Base-by-base conservation (phyloP, 1,140 invertebrate genomes). In the Caerostris extrusa region DNA sequence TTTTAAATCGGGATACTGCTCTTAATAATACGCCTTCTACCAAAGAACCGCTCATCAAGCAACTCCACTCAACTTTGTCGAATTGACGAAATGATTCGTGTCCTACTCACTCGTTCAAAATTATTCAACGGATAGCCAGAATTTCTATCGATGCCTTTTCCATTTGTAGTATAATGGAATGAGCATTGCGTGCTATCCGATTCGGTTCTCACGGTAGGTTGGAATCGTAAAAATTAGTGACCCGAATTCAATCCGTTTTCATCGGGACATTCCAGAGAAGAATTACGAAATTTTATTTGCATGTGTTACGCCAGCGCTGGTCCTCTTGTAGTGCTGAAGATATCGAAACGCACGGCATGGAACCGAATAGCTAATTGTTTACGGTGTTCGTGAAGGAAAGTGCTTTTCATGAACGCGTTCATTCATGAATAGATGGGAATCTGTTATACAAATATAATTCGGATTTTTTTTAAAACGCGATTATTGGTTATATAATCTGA, bases 151-250 rank as follows among this genome's bases (percentile, higher is more conserved):
- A 4, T 77, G 71, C 12, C 53, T 10, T 53, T 77, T 53, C 10
- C 71, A 77, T 77, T 77, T 77, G 71, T 77, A 34, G 3, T 77
- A 50, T 14, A 77, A 77, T 53, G 5, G 71, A 77, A 77, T 77
- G 71, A 34, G 53, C 71, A 50, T 77, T 10, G 71, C 71, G 34
- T 77, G 71, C 8, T 19, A 3, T 50, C 3, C 34, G 34, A 77
- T 77, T 77, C 50, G 50, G 50, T 77, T 77, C 71, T 77, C 71
- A 77, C 71, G 71, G 8, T 77, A 77, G 34, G 50, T 14, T 77
- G 34, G 71, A 77, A 77, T 77, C 71, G 71, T 77, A 77, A 77
- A 77, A 34, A 50, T 77, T 77, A 77, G 71, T 77, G 71, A 77
- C 71, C 71, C 34, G 8, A 77, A 77, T 77, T 77, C 71, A 34